Conservation (phyloP, 1,140 invertebrate genomes). For the Lerema accius region DNA sequence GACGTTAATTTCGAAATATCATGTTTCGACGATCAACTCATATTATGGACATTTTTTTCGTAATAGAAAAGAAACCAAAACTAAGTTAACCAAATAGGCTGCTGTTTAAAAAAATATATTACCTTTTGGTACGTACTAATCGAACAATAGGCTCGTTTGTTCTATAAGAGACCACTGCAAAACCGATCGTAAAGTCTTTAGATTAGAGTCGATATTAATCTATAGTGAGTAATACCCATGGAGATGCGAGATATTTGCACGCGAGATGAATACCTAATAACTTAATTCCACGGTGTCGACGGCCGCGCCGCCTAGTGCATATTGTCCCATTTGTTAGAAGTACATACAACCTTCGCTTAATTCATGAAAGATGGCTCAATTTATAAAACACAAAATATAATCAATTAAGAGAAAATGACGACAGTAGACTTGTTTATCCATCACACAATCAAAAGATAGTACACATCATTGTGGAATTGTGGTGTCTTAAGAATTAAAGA, state of each 20-base stretch:
- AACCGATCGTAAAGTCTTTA: background rate
- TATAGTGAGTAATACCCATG: background rate
- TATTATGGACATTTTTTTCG: no score
- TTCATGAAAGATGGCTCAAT: background rate
- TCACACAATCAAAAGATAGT: no score
- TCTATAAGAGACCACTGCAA: background rate
- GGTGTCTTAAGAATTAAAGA: no score
- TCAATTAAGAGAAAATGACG: no score
- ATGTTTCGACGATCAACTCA: no score
- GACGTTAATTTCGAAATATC: no score
- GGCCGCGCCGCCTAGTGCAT: constrained; percentile 12
- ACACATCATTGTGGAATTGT: no score
- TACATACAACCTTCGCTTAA: constrained; percentile 12
- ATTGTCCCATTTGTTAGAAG: constrained; percentile 16
- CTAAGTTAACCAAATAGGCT: no score
- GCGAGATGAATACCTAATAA: constrained; percentile 44
- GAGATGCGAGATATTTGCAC: constrained; percentile 52
- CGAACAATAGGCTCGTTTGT: background rate
- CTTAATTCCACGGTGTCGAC: constrained; percentile 26
- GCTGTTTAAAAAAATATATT: no score
- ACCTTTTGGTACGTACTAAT: background rate
- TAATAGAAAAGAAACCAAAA: no score
- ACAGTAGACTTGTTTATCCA: no score
- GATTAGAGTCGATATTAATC: background rate
- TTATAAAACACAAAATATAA: no score